Conservation (phyloP, 92 coral and sea anemone species). For the Diadumene lineata region DNA sequence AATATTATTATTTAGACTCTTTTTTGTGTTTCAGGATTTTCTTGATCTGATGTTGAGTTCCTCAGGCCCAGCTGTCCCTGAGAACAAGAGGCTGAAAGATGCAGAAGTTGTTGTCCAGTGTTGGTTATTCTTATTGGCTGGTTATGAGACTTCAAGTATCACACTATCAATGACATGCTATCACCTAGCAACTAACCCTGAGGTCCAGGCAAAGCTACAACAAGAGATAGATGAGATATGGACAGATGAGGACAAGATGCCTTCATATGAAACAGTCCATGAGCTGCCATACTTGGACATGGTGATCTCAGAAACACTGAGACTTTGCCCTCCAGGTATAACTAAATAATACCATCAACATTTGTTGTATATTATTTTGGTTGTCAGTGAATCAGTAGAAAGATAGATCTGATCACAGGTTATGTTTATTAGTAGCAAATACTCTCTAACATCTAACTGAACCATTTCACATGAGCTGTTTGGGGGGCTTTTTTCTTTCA, state of each 20-base stretch:
- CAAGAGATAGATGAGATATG: conserved; percentile 72
- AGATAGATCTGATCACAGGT: background rate
- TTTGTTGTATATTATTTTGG: background rate
- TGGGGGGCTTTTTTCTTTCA: background rate
- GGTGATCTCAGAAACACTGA: conserved; percentile 75
- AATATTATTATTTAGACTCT: no score
- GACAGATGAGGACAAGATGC: conserved; percentile 56
- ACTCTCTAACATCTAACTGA: no score
- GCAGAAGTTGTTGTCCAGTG: conserved; percentile 62
- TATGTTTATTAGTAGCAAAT: no score
- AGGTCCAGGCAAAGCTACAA: conserved; percentile 67
- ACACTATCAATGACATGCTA: conserved; percentile 62
- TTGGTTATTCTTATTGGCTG: conserved; percentile 60
- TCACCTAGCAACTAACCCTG: conserved; percentile 60
- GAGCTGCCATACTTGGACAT: conserved; percentile 64
- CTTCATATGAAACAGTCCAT: conserved; percentile 54
- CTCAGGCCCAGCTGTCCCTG: conserved; percentile 18
- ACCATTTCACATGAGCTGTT: no score
- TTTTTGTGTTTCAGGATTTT: conserved; percentile 67
- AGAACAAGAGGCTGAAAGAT: conserved; percentile 53
- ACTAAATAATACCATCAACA: background rate
- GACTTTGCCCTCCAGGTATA: conserved; percentile 72
- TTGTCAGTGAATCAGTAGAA: background rate
- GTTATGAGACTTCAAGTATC: conserved; percentile 75
- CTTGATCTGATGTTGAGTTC: conserved; percentile 65